Percentiles rank a stretch among this genome's conserved stretches.
Evolutionary conservation across 2,888 invertebrate species (phyloP).

Genomic region (Eristalis arbustorum): DNA sequence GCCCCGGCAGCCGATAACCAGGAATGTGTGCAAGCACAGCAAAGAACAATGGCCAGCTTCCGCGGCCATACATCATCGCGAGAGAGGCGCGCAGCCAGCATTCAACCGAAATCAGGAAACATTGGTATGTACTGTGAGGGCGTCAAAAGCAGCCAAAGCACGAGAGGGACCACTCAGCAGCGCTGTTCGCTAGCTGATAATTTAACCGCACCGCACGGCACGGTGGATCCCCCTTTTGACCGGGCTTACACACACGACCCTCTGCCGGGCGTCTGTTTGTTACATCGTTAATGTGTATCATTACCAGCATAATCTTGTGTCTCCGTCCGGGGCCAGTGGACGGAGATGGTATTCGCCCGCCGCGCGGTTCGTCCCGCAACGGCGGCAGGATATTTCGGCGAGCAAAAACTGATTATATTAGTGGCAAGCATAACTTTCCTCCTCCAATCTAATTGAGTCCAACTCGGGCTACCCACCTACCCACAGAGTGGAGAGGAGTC

Average conservation of each 20-base stretch:
- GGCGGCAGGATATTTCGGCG: constrained; percentile 28
- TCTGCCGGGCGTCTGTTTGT: constrained; percentile 40
- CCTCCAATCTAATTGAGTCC: constrained; percentile 65
- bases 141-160: constrained; percentile 4
- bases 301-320: constrained; percentile 66
- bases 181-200: constrained; percentile 48
- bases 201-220: constrained; percentile 42
- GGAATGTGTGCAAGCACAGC: constrained; percentile 35
- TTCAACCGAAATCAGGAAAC: constrained; percentile 30
- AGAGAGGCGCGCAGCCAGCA: background rate
- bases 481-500: too few relatives aligned
- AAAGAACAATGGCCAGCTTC: background rate
- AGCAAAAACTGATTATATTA: constrained; percentile 68
- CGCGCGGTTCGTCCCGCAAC: constrained; percentile 3
- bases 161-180: constrained; percentile 19
- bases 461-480: constrained; percentile 43
- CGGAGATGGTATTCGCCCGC: background rate
- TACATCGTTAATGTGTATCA: constrained; percentile 70
- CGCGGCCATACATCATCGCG: background rate
- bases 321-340: constrained; percentile 2
- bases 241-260: constrained; percentile 12
- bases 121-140: constrained; percentile 24
- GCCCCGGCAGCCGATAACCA: background rate
- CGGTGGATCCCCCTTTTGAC: constrained; percentile 23
- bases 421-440: constrained; percentile 67